Conservation (phyloP, 2,888 invertebrate genomes). For the Chalcis sispes region DNA sequence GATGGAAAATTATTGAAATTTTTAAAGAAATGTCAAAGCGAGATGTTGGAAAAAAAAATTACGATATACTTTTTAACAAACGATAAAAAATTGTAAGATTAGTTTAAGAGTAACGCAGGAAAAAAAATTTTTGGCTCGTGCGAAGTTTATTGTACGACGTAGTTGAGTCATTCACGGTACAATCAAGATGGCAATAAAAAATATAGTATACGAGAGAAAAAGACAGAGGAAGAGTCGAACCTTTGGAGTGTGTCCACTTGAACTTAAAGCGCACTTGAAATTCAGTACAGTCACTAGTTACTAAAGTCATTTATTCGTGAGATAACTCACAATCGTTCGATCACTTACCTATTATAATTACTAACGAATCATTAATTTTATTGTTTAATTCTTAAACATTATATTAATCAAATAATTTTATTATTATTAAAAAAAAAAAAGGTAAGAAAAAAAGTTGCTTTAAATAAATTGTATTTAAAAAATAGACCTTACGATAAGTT, state of each 20-base stretch:
- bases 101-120: conserved; percentile 1
- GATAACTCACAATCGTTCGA: conserved; percentile 22
- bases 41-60: neutral
- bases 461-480: too few relatives aligned
- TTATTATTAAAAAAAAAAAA: too few relatives aligned
- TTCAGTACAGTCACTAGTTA: conserved; percentile 33
- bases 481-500: too few relatives aligned
- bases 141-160: conserved; percentile 9
- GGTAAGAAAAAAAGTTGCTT: too few relatives aligned
- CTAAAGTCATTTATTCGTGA: conserved; percentile 20
- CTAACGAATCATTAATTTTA: too few relatives aligned
- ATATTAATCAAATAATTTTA: too few relatives aligned
- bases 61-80: neutral
- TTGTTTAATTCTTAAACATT: too few relatives aligned
- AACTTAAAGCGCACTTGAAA: conserved; percentile 62
- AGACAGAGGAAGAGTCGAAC: conserved; percentile 58
- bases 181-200: conserved; percentile 39
- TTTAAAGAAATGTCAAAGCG: neutral
- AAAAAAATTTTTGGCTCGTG: conserved; percentile 43
- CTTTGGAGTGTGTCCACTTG: conserved; percentile 70
- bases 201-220: conserved; percentile 44
- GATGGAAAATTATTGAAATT: too few relatives aligned
- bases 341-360: conserved; percentile 20
- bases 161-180: conserved; percentile 34
- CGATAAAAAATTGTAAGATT: neutral